Percentiles rank a stretch among this genome's conserved stretches.
Evolutionary conservation across 2,113 vertebrate species (phyloP).

Genomic region (Takifugu flavidus): DNA sequence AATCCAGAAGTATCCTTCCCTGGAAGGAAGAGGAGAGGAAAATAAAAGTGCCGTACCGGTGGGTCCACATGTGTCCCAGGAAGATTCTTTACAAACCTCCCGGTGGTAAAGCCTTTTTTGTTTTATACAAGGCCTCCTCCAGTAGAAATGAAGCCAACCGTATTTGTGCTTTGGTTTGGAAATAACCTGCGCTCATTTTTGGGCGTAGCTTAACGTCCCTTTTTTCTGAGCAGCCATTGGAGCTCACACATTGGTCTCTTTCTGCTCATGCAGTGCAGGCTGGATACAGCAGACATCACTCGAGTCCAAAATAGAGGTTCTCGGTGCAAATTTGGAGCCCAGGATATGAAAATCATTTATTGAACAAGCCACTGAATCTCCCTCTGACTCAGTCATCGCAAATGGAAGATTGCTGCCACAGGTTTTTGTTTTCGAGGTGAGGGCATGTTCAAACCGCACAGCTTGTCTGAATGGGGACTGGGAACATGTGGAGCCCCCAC

Average conservation of each 20-base stretch:
- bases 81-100: constrained; percentile 52
- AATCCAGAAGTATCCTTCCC: constrained; percentile 58
- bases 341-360: too few species aligned
- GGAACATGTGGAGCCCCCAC: constrained; percentile 56
- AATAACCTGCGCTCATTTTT: too few species aligned
- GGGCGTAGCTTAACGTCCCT: too few species aligned
- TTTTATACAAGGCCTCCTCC: constrained; percentile 32
- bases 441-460: constrained; percentile 49
- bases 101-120: constrained; percentile 35
- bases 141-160: constrained; percentile 43
- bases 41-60: constrained; percentile 64
- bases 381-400: constrained; percentile 21
- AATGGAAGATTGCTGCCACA: constrained; percentile 55
- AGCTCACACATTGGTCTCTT: too few species aligned
- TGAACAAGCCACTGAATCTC: constrained; percentile 8
- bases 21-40: constrained; percentile 47
- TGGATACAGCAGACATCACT: too few species aligned
- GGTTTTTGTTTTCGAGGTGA: constrained; percentile 59
- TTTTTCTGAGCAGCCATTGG: too few species aligned
- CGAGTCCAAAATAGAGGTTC: too few species aligned
- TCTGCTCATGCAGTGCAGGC: too few species aligned
- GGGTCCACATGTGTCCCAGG: constrained; percentile 47
- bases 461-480: constrained; percentile 66
- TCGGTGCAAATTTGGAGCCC: too few species aligned
- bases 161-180: constrained; percentile 10